Conservation (phyloP, 2,797 vertebrate genomes). For the Ciconia nigra region DNA sequence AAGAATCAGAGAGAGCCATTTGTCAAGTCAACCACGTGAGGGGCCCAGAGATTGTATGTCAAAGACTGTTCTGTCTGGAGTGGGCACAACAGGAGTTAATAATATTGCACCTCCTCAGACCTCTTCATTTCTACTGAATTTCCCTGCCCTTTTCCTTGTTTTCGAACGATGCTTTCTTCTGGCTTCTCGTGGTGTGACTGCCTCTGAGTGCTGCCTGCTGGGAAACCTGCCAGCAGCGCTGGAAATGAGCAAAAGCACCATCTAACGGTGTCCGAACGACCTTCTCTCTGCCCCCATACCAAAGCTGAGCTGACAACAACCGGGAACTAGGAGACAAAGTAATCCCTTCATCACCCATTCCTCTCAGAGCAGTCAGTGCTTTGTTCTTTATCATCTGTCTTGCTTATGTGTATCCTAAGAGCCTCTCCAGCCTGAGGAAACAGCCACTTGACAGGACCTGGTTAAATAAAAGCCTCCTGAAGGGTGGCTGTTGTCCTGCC, state of each 20-base stretch:
- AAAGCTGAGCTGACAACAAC: background rate
- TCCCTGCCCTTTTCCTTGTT: background rate
- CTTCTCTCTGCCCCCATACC: background rate
- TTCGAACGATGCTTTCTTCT: background rate
- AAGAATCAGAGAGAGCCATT: background rate
- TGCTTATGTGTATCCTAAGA: background rate
- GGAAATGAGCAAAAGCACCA: background rate
- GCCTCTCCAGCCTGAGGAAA: background rate
- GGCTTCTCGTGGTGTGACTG: background rate
- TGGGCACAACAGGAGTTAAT: background rate
- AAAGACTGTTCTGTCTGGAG: background rate
- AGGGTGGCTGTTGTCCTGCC: background rate
- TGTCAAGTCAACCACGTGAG: slow-evolving; percentile 28
- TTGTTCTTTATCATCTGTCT: background rate
- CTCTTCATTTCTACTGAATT: background rate
- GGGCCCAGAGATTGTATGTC: background rate
- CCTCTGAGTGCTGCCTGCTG: background rate
- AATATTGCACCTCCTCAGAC: background rate
- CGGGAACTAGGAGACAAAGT: background rate
- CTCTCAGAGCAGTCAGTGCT: background rate
- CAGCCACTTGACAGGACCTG: background rate
- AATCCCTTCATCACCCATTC: background rate
- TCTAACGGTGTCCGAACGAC: background rate
- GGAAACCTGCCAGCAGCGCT: background rate
- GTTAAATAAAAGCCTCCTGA: background rate